Conservation (phyloP, 2,797 vertebrate genomes). For the Paramormyrops hopkinsi region DNA sequence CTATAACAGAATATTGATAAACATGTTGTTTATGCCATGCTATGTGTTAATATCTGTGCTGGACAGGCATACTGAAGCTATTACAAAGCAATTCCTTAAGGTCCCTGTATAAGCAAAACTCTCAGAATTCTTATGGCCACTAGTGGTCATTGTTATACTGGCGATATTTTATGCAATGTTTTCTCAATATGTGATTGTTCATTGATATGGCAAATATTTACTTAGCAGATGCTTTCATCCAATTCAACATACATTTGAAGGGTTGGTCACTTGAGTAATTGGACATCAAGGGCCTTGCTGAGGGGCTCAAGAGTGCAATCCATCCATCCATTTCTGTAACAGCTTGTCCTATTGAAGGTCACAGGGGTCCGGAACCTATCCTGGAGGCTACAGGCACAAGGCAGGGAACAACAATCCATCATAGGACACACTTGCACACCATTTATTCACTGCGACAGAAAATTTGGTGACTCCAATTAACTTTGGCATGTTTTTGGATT, state of each 20-base stretch:
- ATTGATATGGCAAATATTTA: not conserved
- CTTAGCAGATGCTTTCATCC: no score
- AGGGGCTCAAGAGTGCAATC: no score
- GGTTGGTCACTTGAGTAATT: no score
- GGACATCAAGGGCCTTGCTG: no score
- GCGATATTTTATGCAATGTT: not conserved
- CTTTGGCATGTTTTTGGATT: not conserved
- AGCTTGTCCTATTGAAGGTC: no score
- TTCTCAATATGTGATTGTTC: not conserved
- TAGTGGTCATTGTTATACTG: not conserved
- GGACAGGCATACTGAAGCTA: not conserved
- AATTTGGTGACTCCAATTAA: not conserved
- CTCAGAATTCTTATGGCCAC: not conserved
- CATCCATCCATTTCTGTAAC: no score
- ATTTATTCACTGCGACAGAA: no score
- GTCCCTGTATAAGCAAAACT: not conserved
- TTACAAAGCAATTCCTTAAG: not conserved
- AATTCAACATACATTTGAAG: no score
- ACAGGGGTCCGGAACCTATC: no score
- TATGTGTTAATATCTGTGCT: not conserved
- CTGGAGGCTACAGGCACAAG: no score
- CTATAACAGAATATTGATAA: not conserved
- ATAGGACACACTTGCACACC: no score
- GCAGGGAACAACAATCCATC: no score
- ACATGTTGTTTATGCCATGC: not conserved